These are phyloP conservation scores for Aspiorhynchus laticeps DNA, from an alignment of 2,113 vertebrate genomes.

Conservation along the genomic window DNA sequence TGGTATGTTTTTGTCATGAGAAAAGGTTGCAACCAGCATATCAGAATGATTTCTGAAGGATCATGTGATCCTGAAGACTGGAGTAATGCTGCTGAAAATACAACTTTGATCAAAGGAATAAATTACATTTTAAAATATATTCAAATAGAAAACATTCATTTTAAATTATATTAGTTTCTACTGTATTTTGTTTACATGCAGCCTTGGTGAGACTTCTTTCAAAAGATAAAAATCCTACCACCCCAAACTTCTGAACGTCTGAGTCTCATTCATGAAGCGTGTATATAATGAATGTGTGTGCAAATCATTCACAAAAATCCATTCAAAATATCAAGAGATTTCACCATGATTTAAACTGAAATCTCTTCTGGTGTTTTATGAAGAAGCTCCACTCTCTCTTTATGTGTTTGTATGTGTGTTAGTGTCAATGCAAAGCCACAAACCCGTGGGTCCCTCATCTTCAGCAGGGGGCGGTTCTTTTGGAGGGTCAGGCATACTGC, in stretches of 20 bases:
- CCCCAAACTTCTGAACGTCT: neutral
- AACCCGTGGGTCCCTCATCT: slow-evolving; percentile 94
- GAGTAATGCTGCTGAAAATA: no score
- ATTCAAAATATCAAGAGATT: neutral
- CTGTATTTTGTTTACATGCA: no score
- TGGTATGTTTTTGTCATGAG: no score
- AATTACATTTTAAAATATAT: no score
- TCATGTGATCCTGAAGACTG: no score
- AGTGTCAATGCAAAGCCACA: slow-evolving; percentile 74
- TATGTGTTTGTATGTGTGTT: neutral
- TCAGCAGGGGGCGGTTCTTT: slow-evolving; percentile 79
- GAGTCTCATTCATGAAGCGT: neutral
- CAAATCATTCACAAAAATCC: neutral
- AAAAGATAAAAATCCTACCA: neutral
- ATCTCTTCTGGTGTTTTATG: neutral
- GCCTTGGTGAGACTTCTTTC: no score
- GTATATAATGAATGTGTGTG: neutral
- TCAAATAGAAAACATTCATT: no score
- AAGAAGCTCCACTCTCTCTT: neutral
- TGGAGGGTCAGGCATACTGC: slow-evolving; percentile 93
- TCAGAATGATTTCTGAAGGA: no score
- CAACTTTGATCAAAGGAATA: no score
- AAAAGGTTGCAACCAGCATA: no score
- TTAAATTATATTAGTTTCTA: no score
- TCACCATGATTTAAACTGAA: neutral